A percentile compares a stretch with the other conserved stretches of the same genome.
phyloP scores from a whole-genome alignment of 2,113 vertebrate species.

The Ceyx margarethae region DNA sequence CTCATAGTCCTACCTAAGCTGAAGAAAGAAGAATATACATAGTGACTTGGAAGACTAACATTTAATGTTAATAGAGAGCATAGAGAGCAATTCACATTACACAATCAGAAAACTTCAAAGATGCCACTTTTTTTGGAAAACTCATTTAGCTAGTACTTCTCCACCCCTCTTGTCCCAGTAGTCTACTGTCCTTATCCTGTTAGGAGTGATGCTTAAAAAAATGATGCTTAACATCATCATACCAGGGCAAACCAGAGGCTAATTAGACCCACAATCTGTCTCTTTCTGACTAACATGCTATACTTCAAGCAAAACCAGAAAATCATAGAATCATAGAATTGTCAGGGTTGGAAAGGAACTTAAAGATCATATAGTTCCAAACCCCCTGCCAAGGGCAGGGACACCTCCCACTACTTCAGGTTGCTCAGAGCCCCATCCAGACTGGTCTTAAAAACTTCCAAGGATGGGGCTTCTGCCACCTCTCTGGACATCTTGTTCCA shows the following conservation, averaged over 20 bases:
- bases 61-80: background rate
- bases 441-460: too few relatives aligned
- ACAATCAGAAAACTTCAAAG: background rate
- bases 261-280: background rate
- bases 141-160: background rate
- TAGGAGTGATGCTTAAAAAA: background rate
- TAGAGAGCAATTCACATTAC: background rate
- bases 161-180: background rate
- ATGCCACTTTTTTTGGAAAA: background rate
- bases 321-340: background rate
- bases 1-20: background rate
- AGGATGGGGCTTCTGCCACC: too few relatives aligned
- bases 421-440: too few relatives aligned
- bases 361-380: too few relatives aligned
- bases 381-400: too few relatives aligned
- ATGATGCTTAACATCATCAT: background rate
- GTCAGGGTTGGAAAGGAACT: too few relatives aligned
- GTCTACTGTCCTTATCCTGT: background rate
- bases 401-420: too few relatives aligned
- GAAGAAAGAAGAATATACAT: background rate
- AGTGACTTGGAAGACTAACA: background rate
- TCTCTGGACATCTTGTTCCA: too few relatives aligned
- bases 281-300: background rate
- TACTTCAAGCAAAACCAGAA: background rate
- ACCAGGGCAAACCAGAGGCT: background rate